Base-by-base conservation (phyloP, 2,797 vertebrate genomes). In the Pogoniulus pusillus region DNA sequence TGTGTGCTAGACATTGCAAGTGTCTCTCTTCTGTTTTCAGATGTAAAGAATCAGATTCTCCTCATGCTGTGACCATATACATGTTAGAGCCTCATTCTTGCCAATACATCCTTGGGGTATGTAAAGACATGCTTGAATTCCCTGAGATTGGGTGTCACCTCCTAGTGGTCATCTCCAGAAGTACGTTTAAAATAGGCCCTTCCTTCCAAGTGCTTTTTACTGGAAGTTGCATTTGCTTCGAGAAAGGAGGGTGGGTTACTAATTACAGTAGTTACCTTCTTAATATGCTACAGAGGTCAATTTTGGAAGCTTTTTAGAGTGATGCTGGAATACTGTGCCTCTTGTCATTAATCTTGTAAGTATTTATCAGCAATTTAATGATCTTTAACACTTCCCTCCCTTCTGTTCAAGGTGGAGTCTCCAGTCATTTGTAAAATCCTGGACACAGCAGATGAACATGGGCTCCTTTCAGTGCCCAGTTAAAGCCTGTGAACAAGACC, bases 21-120 rank as follows among this genome's bases (percentile, higher is more conserved):
- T 2, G 12, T 41, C 39, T 78, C 30, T 55, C 29, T 30, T 96
- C 17, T 85, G 0, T 95, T 96, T 95, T 65, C 96, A 99, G 99
- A 97, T 99, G 99, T 96, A 99, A 99, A 94, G 99, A 99, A 96
- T 99, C 99, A 0, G 99, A 99, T 84, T 99, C 99, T 71, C 99
- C 99, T 83, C 99, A 99, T 1, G 99, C 99, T 24, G 99, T 99
- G 83, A 99, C 99, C 49, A 98, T 99, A 63, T 99, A 99, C 94
- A 99, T 99, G 98, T 95, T 99, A 90, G 99, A 99, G 92, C 99
- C 99, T 95, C 99, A 99, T 71, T 98, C 98, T 54, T 99, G 99
- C 96, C 99, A 99, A 37, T 99, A 99, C 94, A 98, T 99, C 93
- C 99, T 99, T 18, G 99, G 99, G 98, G 99, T 99, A 96, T 72